Evolutionary conservation across 53 echinoderm and acorn worm species (phyloP), one percentile per base, ranked within the genome.

Genomic region (Mesocentrotus franciscanus): DNA sequence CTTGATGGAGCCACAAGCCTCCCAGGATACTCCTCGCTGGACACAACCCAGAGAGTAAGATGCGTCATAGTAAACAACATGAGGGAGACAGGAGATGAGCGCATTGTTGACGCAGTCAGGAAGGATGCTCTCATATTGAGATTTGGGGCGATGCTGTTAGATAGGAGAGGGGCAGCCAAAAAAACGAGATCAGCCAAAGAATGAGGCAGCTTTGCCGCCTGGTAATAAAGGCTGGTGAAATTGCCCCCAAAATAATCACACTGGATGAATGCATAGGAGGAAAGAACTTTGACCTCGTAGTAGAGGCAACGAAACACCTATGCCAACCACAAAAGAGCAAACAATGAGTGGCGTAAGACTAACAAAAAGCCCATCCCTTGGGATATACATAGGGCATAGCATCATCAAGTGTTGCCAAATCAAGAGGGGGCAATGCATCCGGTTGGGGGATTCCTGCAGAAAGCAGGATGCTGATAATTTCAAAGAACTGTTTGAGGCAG

Each of bases 401-500:
- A 14, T 61, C 9, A 32, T 66, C 9, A 92, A 92, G 64, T 92
- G 92, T 62, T 92, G 71, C 58, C 64, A 92, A 4, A 61, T 92
- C 0, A 92, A 92, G 30, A 17, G 64, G 26, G 92, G 71, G 15
- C 20, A n/a, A 0, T 26, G n/a, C 4, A 92, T 92, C 92, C 12
- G 92, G 27, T 10, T 27, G 27, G 92, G 92, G 18, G 92, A 92
- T 1, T 8, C 20, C 8, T 22, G 61, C 68, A 92, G 11, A 32
- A 92, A 92, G 64, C 26, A 64, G 16, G 92, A 64, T 20, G 60
- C 92, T 13, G 26, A 92, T 24, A 8, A 92, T 18, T 92, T 92
- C n/a, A 59, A 29, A 33, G 61, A 34, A n/a, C 35, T 92, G 92
- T 92, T n/a, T 62, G 92, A 92, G 26, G 16, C 15, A 14, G 64